Evolutionary conservation across 1,140 invertebrate genomes (phyloP).

Genomic region (Euura lappo): DNA sequence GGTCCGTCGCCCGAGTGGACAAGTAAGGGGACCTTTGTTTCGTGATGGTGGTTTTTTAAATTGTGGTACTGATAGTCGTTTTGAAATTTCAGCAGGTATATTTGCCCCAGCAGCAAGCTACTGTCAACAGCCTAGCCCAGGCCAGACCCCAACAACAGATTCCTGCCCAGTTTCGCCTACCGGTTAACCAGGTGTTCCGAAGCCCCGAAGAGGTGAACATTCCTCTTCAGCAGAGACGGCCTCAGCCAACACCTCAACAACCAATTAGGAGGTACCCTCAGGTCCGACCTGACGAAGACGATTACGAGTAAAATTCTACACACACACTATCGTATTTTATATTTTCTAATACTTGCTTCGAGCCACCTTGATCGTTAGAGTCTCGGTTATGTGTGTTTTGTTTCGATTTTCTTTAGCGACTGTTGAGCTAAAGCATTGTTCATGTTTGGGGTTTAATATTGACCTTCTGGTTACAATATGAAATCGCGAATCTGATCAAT

Average conservation of each 20-base stretch:
- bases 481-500: too few species aligned
- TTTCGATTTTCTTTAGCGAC: too few species aligned
- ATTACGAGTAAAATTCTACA: slow-evolving; percentile 47
- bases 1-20: slow-evolving; percentile 41
- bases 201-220: slow-evolving; percentile 87
- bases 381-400: too few species aligned
- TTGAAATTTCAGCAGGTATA: slow-evolving; percentile 29
- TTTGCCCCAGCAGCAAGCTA: slow-evolving; percentile 39
- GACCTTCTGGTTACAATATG: too few species aligned
- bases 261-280: slow-evolving; percentile 53
- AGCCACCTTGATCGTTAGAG: neutral
- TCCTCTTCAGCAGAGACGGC: slow-evolving; percentile 77
- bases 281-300: slow-evolving; percentile 55
- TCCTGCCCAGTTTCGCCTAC: slow-evolving; percentile 47
- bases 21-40: slow-evolving; percentile 21
- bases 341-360: neutral
- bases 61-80: neutral
- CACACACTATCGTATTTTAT: neutral
- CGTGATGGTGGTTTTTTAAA: too few species aligned
- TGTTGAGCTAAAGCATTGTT: too few species aligned
- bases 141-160: slow-evolving; percentile 45
- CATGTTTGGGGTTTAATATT: too few species aligned
- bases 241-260: slow-evolving; percentile 46
- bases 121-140: slow-evolving; percentile 51
- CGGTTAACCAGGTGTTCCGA: slow-evolving; percentile 73